Conservation (phyloP, 2,797 vertebrate genomes). For the Poeciliopsis presidionis region DNA sequence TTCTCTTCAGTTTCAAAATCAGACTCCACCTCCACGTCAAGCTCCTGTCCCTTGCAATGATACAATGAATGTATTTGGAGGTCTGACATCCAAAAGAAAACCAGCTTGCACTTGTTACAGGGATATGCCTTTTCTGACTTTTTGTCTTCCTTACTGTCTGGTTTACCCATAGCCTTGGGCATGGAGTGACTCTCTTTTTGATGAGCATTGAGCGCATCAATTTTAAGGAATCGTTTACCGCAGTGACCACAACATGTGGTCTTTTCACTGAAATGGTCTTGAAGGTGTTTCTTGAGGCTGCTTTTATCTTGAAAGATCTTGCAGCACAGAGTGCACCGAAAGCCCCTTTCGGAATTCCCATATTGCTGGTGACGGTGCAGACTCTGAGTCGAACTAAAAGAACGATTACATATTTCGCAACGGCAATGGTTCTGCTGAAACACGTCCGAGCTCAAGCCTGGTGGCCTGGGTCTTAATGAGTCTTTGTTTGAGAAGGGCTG, state of each 20-base stretch:
- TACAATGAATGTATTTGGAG: conserved; percentile 77
- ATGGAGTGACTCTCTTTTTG: conserved; percentile 76
- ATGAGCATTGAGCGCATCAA: conserved; percentile 76
- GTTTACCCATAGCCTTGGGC: conserved; percentile 45
- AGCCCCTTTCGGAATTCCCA: conserved; percentile 79
- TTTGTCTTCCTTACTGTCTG: conserved; percentile 69
- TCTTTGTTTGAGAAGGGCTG: conserved; percentile 43
- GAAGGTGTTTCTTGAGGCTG: conserved; percentile 77
- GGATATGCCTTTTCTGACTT: conserved; percentile 76
- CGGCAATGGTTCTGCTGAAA: conserved; percentile 59
- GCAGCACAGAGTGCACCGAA: conserved; percentile 84
- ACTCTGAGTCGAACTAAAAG: conserved; percentile 76
- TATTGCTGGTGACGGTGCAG: conserved; percentile 84
- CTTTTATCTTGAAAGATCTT: conserved; percentile 77
- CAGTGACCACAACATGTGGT: conserved; percentile 82
- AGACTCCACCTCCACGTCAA: conserved; percentile 34
- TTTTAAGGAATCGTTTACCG: conserved; percentile 83
- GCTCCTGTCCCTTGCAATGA: conserved; percentile 70
- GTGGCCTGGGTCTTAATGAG: conserved; percentile 46
- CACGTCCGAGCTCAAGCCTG: conserved; percentile 52
- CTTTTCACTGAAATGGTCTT: conserved; percentile 76
- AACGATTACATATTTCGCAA: conserved; percentile 82
- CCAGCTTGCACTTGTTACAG: conserved; percentile 80
- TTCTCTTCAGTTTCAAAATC: conserved; percentile 55
- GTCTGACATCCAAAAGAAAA: conserved; percentile 86